These are phyloP conservation scores for Campoletis raptor DNA, from an alignment of 2,888 invertebrate genomes.

Conservation along the genomic window DNA sequence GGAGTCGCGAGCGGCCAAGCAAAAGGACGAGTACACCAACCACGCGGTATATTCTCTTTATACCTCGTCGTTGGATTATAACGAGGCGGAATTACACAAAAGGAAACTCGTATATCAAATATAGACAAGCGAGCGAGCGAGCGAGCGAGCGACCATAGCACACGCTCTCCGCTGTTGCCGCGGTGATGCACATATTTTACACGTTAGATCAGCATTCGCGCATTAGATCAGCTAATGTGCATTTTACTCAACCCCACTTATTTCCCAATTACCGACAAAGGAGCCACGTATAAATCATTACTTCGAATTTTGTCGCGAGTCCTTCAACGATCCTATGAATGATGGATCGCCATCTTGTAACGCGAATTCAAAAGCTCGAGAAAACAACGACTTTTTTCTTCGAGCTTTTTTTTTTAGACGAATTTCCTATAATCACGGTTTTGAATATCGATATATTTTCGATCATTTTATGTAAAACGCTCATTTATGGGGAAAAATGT, in stretches of 20 bases:
- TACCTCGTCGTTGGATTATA: slow-evolving; percentile 73
- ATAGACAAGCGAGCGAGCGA: slow-evolving; percentile 74
- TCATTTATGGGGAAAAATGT: too few species aligned
- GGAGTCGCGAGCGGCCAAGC: slow-evolving; percentile 58
- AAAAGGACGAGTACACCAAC: slow-evolving; percentile 57
- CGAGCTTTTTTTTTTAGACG: background rate
- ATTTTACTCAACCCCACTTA: slow-evolving; percentile 33
- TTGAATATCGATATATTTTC: background rate
- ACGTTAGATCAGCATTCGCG: slow-evolving; percentile 63
- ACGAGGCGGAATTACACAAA: slow-evolving; percentile 82
- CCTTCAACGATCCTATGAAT: slow-evolving; percentile 65
- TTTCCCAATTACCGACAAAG: slow-evolving; percentile 73
- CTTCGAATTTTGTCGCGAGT: slow-evolving; percentile 73
- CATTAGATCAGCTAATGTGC: slow-evolving; percentile 50
- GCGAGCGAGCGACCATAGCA: slow-evolving; percentile 57
- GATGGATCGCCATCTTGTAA: background rate
- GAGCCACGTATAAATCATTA: slow-evolving; percentile 59
- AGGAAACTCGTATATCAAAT: slow-evolving; percentile 80
- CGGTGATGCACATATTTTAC: slow-evolving; percentile 29
- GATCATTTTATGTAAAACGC: slow-evolving; percentile 16
- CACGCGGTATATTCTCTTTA: slow-evolving; percentile 74
- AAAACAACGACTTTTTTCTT: too few species aligned
- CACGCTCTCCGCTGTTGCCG: slow-evolving; percentile 52
- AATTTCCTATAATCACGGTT: too few species aligned
- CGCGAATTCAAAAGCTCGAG: background rate